Evolutionary conservation across 2,797 vertebrate species (phyloP).

Genomic region (Amniataba percoides): DNA sequence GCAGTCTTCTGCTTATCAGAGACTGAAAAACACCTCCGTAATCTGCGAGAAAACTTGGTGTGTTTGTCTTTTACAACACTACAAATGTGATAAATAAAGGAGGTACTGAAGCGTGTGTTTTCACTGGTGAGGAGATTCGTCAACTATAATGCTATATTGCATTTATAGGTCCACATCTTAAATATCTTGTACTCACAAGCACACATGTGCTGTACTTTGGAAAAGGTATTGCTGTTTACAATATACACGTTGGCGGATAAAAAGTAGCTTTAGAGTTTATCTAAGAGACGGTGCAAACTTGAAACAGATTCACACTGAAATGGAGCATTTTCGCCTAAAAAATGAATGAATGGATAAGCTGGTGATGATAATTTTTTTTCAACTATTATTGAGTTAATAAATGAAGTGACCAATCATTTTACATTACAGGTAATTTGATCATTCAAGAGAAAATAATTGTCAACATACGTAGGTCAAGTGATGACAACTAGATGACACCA

Average conservation of each 20-base stretch:
- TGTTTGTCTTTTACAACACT: not conserved
- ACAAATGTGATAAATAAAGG: not conserved
- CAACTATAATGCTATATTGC: not conserved
- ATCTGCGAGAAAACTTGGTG: conserved; percentile 6
- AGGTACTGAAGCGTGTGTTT: not conserved
- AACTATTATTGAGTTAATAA: too few species aligned
- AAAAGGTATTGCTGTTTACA: not conserved
- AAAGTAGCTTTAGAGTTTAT: too few species aligned
- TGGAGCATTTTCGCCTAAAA: not conserved
- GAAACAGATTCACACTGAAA: not conserved
- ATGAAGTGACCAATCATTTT: too few species aligned
- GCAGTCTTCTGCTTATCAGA: conserved; percentile 37
- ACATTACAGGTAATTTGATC: not conserved
- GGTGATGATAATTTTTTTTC: too few species aligned
- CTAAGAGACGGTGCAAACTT: not conserved
- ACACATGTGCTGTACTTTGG: too few species aligned
- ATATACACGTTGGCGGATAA: too few species aligned
- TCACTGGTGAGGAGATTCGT: not conserved
- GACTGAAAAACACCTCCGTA: conserved; percentile 37
- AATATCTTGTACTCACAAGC: not conserved
- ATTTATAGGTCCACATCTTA: not conserved
- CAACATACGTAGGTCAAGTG: not conserved
- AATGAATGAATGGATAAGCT: too few species aligned
- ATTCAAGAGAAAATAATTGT: not conserved
- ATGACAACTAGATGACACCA: not conserved